Evolutionary conservation across 2,888 invertebrate species (phyloP).

Genomic region (Agriopis aurantiaria): DNA sequence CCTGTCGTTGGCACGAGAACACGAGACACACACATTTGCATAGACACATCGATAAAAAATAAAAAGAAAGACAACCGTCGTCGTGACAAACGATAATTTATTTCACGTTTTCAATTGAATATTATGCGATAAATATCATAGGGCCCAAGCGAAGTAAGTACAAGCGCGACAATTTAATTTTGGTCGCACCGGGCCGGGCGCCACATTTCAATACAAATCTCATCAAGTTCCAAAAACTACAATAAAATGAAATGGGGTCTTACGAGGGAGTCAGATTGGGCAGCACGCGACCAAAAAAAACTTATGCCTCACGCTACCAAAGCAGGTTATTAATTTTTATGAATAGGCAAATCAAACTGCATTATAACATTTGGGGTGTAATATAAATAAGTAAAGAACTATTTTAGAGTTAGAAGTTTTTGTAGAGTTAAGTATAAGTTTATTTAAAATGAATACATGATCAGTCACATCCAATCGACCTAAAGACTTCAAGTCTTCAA

Average conservation of each 20-base stretch:
- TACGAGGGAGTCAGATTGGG: slow-evolving; percentile 17
- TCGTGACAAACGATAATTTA: slow-evolving; percentile 49
- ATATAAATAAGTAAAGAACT: neutral
- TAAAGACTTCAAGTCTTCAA: too few relatives aligned
- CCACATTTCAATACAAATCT: slow-evolving; percentile 15
- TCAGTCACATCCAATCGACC: too few relatives aligned
- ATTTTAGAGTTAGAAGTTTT: too few relatives aligned
- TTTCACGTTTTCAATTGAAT: slow-evolving; percentile 35
- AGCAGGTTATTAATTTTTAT: slow-evolving; percentile 31
- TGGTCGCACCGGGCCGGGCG: slow-evolving; percentile 16
- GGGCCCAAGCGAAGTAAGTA: slow-evolving; percentile 9
- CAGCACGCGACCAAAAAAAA: slow-evolving; percentile 30
- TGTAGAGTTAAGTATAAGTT: neutral
- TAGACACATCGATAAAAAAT: slow-evolving; percentile 63
- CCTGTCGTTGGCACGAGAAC: slow-evolving; percentile 85
- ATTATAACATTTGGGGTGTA: slow-evolving; percentile 15
- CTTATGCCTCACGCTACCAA: slow-evolving; percentile 17
- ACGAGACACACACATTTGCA: slow-evolving; percentile 83
- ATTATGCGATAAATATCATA: slow-evolving; percentile 40
- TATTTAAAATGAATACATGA: too few relatives aligned
- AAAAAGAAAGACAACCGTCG: slow-evolving; percentile 35
- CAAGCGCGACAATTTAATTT: slow-evolving; percentile 24
- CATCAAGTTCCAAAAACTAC: slow-evolving; percentile 14
- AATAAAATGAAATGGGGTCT: slow-evolving; percentile 18
- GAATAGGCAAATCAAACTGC: slow-evolving; percentile 28